Conservation (phyloP, 2,797 vertebrate genomes). For the Pangasius macronema region DNA sequence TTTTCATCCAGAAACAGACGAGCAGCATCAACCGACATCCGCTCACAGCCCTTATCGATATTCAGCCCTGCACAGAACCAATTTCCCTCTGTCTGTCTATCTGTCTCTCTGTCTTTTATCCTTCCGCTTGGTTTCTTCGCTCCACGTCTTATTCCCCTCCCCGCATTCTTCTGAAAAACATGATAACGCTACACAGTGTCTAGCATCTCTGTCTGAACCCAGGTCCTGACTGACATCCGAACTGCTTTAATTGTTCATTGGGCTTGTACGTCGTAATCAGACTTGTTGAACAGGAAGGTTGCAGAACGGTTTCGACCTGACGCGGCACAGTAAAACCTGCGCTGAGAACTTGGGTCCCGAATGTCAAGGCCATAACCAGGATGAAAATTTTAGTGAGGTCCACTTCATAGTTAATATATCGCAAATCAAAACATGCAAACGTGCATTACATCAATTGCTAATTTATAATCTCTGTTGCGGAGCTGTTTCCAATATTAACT, state of each 20-base stretch:
- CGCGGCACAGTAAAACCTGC: background rate
- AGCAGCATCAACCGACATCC: slow-evolving; percentile 39
- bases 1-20: slow-evolving; percentile 35
- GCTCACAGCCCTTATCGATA: slow-evolving; percentile 47
- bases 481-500: background rate
- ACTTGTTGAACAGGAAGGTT: background rate
- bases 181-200: slow-evolving; percentile 13
- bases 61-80: slow-evolving; percentile 38
- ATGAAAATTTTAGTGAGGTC: background rate
- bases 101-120: slow-evolving; percentile 32
- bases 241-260: slow-evolving; percentile 29
- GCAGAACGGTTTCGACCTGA: background rate
- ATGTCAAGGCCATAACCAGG: background rate
- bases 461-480: background rate
- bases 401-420: background rate
- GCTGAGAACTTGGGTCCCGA: background rate
- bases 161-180: slow-evolving; percentile 9
- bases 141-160: slow-evolving; percentile 7
- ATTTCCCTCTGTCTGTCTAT: slow-evolving; percentile 43
- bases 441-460: background rate
- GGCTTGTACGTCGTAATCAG: background rate
- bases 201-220: background rate
- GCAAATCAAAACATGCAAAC: background rate
- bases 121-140: background rate
- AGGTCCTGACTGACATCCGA: slow-evolving; percentile 6